Base-by-base conservation (phyloP, 2,888 invertebrate genomes). In the Macaria notata region DNA sequence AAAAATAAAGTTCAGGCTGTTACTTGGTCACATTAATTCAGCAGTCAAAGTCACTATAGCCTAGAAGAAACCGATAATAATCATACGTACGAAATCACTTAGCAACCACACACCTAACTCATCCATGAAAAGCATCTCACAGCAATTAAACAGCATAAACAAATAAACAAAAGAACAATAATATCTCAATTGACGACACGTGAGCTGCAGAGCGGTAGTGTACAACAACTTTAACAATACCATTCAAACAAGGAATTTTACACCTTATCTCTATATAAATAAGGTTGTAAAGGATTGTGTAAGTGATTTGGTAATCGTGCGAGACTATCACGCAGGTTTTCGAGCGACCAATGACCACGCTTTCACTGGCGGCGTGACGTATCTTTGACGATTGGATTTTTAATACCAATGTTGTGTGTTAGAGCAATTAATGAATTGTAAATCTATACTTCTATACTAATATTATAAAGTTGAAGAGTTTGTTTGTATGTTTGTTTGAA, bases 301-400 rank as follows among this genome's bases (percentile, higher is more conserved):
- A 41, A 3, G 8, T 70, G 72, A 72, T 33, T 68, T 82, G 72
- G 85, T 75, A 64, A 68, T 75, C 79, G 78, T 85, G 81, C 72
- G 78, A 78, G 78, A 78, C 76, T 79, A 76, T 79, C 88, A 88
- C 88, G 88, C 88, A 86, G 80, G 69, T 67, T 75, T 71, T 72
- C 76, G 69, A 72, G 65, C 88, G 88, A 89, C 88, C 90, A 89
- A 89, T 90, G 90, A 89, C 90, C 89, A 89, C 83, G 86, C 90
- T 90, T 90, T 90, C 90, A 83, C 90, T 84, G 19, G 19, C 19
- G 19, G 41, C 3, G 9, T 41, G 83, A 69, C 82, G 79, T 75
- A 88, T 88, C 83, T 88, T 86, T 67, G 72, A 70, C 71, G 66
- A 77, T 83, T 86, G 83, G 79, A 83, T 83, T 85, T 82, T 78